phyloP scores from a whole-genome alignment of 1,140 invertebrate genomes.

The Trigoniulus corallinus region DNA sequence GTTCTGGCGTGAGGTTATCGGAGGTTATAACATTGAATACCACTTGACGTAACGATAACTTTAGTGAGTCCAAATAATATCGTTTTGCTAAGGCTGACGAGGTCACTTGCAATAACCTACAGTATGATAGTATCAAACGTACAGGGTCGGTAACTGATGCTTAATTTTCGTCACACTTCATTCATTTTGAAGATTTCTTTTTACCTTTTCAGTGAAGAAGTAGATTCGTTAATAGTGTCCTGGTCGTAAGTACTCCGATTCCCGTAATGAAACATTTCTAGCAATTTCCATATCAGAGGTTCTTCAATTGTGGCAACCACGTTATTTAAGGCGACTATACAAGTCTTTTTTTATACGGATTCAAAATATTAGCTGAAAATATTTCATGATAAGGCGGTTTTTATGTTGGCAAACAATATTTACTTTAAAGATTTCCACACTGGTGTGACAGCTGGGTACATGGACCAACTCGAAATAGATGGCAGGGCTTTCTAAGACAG shows the following conservation, averaged over 20 bases:
- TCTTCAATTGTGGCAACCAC: slow-evolving; percentile 75
- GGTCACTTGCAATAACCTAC: too few relatives aligned
- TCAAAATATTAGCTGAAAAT: too few relatives aligned
- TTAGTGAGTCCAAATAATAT: slow-evolving; percentile 79
- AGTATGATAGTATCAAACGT: too few relatives aligned
- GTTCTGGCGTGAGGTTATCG: slow-evolving; percentile 52
- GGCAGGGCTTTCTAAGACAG: slow-evolving; percentile 25
- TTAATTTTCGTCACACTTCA: too few relatives aligned
- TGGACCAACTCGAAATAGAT: too few relatives aligned
- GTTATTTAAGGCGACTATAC: slow-evolving; percentile 64
- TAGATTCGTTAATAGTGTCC: too few relatives aligned
- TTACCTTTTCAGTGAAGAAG: too few relatives aligned
- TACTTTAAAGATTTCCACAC: slow-evolving; percentile 57
- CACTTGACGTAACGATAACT: slow-evolving; percentile 58
- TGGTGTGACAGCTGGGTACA: slow-evolving; percentile 49
- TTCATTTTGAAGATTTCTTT: too few relatives aligned
- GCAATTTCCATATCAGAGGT: slow-evolving; percentile 65
- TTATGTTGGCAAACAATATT: too few relatives aligned
- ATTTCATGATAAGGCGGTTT: slow-evolving; percentile 4
- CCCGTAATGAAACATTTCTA: slow-evolving; percentile 51
- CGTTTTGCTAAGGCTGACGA: slow-evolving; percentile 44
- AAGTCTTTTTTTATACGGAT: slow-evolving; percentile 36
- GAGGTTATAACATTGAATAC: slow-evolving; percentile 71
- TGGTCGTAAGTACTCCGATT: too few relatives aligned
- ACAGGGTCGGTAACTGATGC: too few relatives aligned